These are phyloP conservation scores for Sinosuthora webbiana DNA, from an alignment of 2,113 vertebrate species.

Conservation along the genomic window DNA sequence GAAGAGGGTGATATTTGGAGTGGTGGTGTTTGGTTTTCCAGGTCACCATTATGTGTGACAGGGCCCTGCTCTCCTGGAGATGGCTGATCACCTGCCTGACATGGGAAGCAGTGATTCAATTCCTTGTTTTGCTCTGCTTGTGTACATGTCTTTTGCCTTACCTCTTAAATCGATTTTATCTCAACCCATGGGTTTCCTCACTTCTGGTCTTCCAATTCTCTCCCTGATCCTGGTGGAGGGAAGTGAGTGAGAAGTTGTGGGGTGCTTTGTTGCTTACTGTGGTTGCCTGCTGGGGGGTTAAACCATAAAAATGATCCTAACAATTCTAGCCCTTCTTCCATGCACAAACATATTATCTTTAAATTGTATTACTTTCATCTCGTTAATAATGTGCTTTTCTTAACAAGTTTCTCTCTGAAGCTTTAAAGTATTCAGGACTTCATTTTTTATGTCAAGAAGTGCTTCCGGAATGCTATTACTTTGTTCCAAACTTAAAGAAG, in stretches of 20 bases:
- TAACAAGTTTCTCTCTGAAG: neutral
- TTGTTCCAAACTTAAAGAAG: neutral
- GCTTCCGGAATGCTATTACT: neutral
- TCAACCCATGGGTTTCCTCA: neutral
- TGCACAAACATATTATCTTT: neutral
- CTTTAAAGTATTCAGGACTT: neutral
- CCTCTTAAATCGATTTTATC: neutral
- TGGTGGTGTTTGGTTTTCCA: neutral
- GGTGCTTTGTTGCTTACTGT: neutral
- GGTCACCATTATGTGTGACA: too few relatives aligned
- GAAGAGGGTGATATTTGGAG: neutral
- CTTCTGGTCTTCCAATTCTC: neutral
- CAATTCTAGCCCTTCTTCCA: neutral
- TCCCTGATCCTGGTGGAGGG: neutral
- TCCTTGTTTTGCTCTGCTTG: neutral
- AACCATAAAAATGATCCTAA: fast-evolving
- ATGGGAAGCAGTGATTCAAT: neutral
- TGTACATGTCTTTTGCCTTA: neutral
- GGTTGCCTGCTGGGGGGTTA: neutral
- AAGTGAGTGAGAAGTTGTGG: neutral
- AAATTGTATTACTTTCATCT: neutral
- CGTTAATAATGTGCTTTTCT: neutral
- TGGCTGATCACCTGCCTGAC: neutral
- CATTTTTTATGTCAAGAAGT: neutral
- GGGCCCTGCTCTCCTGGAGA: neutral